These are phyloP conservation scores for Callopanchax toddi DNA, from an alignment of 2,113 vertebrate species.

Conservation along the genomic window DNA sequence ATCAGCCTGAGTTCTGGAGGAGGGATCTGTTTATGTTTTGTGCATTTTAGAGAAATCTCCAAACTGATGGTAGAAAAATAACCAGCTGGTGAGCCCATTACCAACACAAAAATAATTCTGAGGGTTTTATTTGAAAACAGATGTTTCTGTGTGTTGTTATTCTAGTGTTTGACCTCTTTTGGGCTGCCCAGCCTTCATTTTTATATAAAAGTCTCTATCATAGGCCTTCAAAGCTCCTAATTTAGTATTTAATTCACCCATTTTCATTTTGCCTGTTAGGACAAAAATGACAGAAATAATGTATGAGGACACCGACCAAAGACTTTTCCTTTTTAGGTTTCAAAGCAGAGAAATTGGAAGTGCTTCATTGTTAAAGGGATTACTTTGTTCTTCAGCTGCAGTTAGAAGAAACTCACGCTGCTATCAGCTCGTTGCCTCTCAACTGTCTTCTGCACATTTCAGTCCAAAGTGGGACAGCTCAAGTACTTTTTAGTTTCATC, in stretches of 20 bases:
- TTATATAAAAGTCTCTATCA: slow-evolving; percentile 18
- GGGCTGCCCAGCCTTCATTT: slow-evolving; percentile 19
- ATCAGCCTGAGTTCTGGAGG: neutral
- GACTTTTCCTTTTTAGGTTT: slow-evolving; percentile 4
- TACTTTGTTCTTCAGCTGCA: slow-evolving; percentile 59
- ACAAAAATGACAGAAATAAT: slow-evolving; percentile 48
- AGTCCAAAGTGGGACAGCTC: slow-evolving; percentile 35
- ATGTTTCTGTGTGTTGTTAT: slow-evolving; percentile 19
- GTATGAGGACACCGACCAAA: slow-evolving; percentile 43
- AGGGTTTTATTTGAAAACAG: too few species aligned
- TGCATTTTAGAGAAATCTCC: neutral
- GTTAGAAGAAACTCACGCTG: slow-evolving; percentile 30
- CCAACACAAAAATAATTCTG: neutral
- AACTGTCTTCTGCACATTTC: slow-evolving; percentile 27
- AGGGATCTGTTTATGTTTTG: neutral
- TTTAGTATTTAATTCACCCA: slow-evolving; percentile 35
- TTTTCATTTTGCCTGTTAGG: slow-evolving; percentile 44
- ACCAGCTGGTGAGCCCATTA: neutral
- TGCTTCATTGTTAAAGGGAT: slow-evolving; percentile 42
- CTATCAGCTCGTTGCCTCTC: neutral
- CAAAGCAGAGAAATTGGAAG: slow-evolving; percentile 42
- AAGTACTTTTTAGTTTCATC: slow-evolving; percentile 39
- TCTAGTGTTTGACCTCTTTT: slow-evolving; percentile 22
- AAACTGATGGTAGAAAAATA: neutral
- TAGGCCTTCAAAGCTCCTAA: slow-evolving; percentile 42